phyloP scores from a whole-genome alignment of 2,888 invertebrate species.

The Unio pictorum region DNA sequence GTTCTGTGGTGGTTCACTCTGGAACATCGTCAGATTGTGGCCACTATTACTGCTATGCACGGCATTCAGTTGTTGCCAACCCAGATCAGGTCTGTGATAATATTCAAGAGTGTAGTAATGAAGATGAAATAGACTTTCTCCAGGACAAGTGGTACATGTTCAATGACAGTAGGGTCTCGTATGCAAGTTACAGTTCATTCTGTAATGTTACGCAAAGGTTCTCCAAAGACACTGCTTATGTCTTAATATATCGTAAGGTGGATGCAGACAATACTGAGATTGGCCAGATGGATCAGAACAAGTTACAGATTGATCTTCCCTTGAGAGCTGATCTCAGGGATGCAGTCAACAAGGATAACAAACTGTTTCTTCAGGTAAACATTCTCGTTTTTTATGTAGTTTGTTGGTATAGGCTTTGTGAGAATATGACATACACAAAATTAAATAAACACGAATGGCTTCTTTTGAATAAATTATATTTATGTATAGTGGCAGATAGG shows the following conservation, averaged over 20 bases:
- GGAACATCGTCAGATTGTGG: constrained; percentile 88
- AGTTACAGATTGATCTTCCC: constrained; percentile 37
- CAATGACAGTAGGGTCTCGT: constrained; percentile 83
- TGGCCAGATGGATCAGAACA: constrained; percentile 16
- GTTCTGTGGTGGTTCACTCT: constrained; percentile 88
- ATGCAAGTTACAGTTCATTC: constrained; percentile 57
- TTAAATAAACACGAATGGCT: no score
- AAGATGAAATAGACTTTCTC: constrained; percentile 67
- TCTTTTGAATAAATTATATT: no score
- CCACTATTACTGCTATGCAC: constrained; percentile 88
- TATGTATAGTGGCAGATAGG: no score
- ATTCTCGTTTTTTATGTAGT: no score
- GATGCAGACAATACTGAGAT: constrained; percentile 24
- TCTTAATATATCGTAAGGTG: constrained; percentile 80
- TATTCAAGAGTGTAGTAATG: constrained; percentile 32
- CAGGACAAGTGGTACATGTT: constrained; percentile 82
- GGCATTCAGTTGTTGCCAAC: constrained; percentile 52
- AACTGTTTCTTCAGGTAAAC: constrained; percentile 50
- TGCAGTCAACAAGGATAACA: constrained; percentile 56
- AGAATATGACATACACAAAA: no score
- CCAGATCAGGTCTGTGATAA: constrained; percentile 36
- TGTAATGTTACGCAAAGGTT: constrained; percentile 64
- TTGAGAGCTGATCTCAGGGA: constrained; percentile 47
- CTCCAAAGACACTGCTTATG: constrained; percentile 86
- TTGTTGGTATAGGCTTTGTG: no score